Conservation (phyloP, 2,888 invertebrate species). For the Mamestra brassicae region DNA sequence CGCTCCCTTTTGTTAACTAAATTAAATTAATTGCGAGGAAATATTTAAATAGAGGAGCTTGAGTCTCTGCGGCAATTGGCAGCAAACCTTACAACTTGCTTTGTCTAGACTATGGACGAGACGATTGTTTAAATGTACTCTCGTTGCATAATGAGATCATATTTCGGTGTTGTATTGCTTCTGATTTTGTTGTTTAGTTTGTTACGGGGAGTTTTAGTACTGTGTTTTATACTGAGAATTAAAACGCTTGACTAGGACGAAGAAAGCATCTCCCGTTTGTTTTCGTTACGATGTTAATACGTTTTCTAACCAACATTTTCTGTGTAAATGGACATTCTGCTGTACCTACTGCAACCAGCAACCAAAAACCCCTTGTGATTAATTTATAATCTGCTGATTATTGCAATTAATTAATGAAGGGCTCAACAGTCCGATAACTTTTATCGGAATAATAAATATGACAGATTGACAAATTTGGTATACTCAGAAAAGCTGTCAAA, state of each 20-base stretch:
- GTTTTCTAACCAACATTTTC: not conserved
- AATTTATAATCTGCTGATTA: no score
- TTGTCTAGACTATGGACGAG: slow-evolving; percentile 85
- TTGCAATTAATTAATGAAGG: no score
- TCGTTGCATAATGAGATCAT: slow-evolving; percentile 63
- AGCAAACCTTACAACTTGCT: slow-evolving; percentile 79
- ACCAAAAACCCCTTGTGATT: no score
- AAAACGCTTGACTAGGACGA: not conserved
- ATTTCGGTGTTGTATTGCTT: slow-evolving; percentile 49
- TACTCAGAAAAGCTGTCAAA: no score
- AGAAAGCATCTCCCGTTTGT: not conserved
- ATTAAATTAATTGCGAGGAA: slow-evolving; percentile 89
- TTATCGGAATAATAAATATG: no score
- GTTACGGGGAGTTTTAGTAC: slow-evolving; percentile 1
- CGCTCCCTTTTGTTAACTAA: slow-evolving; percentile 85
- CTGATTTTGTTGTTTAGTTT: slow-evolving; percentile 48
- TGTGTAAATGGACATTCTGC: not conserved
- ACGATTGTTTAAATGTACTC: slow-evolving; percentile 71
- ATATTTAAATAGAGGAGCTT: slow-evolving; percentile 84
- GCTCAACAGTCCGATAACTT: no score
- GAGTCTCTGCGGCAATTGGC: slow-evolving; percentile 81
- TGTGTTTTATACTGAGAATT: not conserved
- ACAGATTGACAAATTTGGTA: no score
- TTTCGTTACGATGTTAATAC: not conserved
- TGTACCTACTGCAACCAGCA: no score